Evolutionary conservation across 2,797 vertebrate genomes (phyloP).

Genomic region (Poecilia wingei): DNA sequence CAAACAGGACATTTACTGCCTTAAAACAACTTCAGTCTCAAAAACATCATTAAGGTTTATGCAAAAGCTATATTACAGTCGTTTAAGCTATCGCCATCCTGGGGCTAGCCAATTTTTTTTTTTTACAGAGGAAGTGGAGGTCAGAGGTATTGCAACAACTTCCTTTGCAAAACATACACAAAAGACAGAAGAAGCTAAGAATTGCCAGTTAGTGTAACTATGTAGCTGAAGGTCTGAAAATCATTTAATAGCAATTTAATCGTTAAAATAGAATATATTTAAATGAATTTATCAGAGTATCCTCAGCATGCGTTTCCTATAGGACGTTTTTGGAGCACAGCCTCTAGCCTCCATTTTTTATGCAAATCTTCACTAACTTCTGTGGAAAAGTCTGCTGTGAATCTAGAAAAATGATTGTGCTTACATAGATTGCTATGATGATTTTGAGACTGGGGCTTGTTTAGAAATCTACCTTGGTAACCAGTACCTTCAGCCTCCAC

Average conservation of each 20-base stretch:
- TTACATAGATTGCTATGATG: neutral
- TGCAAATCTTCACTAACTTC: neutral
- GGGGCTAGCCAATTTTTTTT: neutral
- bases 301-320: too few relatives aligned
- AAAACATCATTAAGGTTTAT: neutral
- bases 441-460: neutral
- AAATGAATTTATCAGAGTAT: neutral
- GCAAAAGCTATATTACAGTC: neutral
- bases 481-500: neutral
- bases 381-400: neutral
- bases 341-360: neutral
- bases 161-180: neutral
- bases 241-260: neutral
- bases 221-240: neutral
- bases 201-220: neutral
- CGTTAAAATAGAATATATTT: neutral
- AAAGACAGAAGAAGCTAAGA: neutral
- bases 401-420: neutral
- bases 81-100: neutral
- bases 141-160: neutral
- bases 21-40: neutral
- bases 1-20: neutral
- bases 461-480: neutral
- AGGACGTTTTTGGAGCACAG: neutral
- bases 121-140: neutral